Conservation (phyloP, 1,140 invertebrate genomes). For the Drosophila ananassae region DNA sequence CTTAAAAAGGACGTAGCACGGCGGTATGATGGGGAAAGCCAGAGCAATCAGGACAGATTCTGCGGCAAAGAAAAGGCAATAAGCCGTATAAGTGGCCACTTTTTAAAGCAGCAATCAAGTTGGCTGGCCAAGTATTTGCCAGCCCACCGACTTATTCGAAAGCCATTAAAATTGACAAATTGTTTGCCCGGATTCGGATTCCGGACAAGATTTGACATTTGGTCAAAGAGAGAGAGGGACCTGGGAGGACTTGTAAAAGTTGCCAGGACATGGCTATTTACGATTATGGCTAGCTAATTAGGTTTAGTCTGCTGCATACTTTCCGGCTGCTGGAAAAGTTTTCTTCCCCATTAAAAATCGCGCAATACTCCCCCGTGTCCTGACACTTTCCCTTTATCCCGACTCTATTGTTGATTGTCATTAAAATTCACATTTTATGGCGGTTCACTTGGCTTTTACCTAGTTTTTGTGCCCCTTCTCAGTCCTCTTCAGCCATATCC, state of each 20-base stretch:
- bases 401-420: conserved; percentile 25
- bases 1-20: too few species aligned
- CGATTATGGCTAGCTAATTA: conserved; percentile 55
- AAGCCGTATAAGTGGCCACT: conserved; percentile 79
- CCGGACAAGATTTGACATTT: conserved; percentile 14
- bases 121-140: conserved; percentile 30
- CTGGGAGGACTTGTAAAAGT: conserved; percentile 20
- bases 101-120: conserved; percentile 48
- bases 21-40: not conserved
- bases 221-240: conserved; percentile 4
- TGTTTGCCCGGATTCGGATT: conserved; percentile 33
- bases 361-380: conserved; percentile 7
- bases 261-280: conserved; percentile 43
- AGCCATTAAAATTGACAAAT: conserved; percentile 77
- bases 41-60: conserved; percentile 42
- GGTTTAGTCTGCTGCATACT: conserved; percentile 12
- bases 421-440: conserved; percentile 57
- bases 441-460: conserved; percentile 49
- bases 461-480: conserved; percentile 24
- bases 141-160: conserved; percentile 41
- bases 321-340: conserved; percentile 46
- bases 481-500: conserved; percentile 33
- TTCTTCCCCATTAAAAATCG: conserved; percentile 41
- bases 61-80: conserved; percentile 61
- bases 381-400: not conserved